Evolutionary conservation across 2,888 invertebrate genomes (phyloP), one percentile per base, ranked within the genome.

Genomic region (Lepidocyrtoides sp.): DNA sequence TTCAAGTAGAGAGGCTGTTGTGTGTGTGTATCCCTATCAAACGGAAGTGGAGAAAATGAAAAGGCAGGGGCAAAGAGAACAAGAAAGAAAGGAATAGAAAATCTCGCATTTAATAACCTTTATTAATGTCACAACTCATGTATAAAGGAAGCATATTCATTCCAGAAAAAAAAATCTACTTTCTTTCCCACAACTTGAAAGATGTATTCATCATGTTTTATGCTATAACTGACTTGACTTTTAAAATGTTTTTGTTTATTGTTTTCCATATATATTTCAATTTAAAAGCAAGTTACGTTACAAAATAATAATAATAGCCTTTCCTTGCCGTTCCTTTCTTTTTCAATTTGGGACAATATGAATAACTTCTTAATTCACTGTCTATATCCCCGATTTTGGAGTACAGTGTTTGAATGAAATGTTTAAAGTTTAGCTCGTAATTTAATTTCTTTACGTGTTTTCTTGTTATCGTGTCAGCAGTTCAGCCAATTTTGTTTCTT

Each of bases 61-160:
- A 32, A 29, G 32, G 57, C 32, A 32, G 29, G 69, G 26, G 17
- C n/a, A 77, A 60, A 48, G 29, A 23, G 14, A 84, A 41, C 29
- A 72, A 10, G 14, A 29, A 29, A 32, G 23, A 20, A 75, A 66
- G 41, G 79, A 77, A 60, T 32, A 77, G 44, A 63, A 63, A 26
- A 63, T 7, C 44, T 79, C 48, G 26, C 79, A 85, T 75, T 75
- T 79, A 87, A 87, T 77, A 87, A 63, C 87, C 86, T 79, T 87
- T 87, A 87, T 87, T 77, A 77, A 29, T 87, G 12, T 63, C 87
- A 77, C 63, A 79, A 85, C 72, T 72, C 85, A 85, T 57, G 75
- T 75, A 72, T 54, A 75, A 85, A 75, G 85, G 75, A 60, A 75
- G 75, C 75, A 84, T 85, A 85, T 85, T 85, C 85, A 72, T 79